Conservation (phyloP, 2,888 invertebrate genomes). For the Tryphoninae sp. region DNA sequence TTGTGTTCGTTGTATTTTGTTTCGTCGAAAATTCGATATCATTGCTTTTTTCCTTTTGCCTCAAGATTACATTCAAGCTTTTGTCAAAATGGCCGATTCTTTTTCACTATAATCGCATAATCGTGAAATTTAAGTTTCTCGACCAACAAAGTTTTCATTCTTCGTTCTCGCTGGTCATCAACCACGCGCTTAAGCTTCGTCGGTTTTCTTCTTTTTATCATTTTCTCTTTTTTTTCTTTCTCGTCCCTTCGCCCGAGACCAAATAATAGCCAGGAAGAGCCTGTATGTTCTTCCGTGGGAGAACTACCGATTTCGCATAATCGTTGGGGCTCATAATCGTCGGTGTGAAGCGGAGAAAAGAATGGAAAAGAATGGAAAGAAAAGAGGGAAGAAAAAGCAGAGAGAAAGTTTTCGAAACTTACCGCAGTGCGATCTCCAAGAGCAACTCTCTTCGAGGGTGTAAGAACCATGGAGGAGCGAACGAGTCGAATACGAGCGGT, state of each 20-base stretch:
- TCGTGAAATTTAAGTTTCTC: too few species aligned
- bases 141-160: too few species aligned
- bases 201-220: background rate
- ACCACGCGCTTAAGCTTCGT: too few species aligned
- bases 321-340: conserved; percentile 43
- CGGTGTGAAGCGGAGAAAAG: background rate
- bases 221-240: conserved; percentile 10
- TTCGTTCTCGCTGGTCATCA: too few species aligned
- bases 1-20: conserved; percentile 2
- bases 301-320: conserved; percentile 49
- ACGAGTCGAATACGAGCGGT: conserved; percentile 44
- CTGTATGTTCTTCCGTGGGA: background rate
- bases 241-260: background rate
- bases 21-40: background rate
- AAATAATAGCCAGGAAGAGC: conserved; percentile 15
- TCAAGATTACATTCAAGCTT: background rate
- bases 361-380: background rate
- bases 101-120: background rate
- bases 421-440: background rate
- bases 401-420: conserved; percentile 33
- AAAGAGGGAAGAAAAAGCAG: background rate
- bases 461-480: conserved; percentile 23
- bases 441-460: conserved; percentile 23
- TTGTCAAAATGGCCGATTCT: background rate
- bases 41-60: background rate